Conservation (phyloP, 2,888 invertebrate genomes). For the Rhingia rostrata region DNA sequence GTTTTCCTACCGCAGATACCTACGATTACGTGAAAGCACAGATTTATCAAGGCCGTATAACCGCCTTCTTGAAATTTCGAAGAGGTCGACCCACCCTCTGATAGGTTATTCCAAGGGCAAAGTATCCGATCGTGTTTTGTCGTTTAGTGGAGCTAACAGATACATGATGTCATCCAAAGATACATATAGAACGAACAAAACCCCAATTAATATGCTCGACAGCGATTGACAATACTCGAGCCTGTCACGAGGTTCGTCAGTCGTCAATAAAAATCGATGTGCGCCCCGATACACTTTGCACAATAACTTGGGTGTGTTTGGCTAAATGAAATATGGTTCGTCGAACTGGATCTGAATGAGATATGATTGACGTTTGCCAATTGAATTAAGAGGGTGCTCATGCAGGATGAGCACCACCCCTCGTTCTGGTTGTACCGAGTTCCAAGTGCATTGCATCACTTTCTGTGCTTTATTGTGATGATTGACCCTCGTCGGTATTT, state of each 20-base stretch:
- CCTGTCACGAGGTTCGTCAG: conserved; percentile 47
- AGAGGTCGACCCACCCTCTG: conserved; percentile 8
- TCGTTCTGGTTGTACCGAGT: neutral
- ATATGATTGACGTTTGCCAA: conserved; percentile 19
- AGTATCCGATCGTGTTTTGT: conserved; percentile 40
- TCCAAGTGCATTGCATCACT: conserved; percentile 23
- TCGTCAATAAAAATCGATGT: conserved; percentile 8
- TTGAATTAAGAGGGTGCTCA: conserved; percentile 18
- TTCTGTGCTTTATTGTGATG: neutral
- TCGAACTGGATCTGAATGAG: conserved; percentile 59
- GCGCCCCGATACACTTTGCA: conserved; percentile 26
- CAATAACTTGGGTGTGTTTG: conserved; percentile 50
- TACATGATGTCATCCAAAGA: conserved; percentile 66
- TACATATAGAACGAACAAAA: neutral
- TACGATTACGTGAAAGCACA: neutral
- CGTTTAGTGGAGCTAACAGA: conserved; percentile 46
- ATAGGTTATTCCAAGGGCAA: conserved; percentile 15
- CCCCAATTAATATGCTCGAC: conserved; percentile 63
- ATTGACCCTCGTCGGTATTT: conserved; percentile 5
- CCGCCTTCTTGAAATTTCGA: conserved; percentile 58
- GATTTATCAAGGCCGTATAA: too few relatives aligned
- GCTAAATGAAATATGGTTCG: conserved; percentile 56
- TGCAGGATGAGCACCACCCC: neutral
- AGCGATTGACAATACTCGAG: conserved; percentile 49
- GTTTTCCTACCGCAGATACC: conserved; percentile 33